A percentile compares a stretch with the other conserved stretches of the same genome.
Evolutionary conservation across 2,797 vertebrate genomes (phyloP).

Genomic region (Agapornis canus): DNA sequence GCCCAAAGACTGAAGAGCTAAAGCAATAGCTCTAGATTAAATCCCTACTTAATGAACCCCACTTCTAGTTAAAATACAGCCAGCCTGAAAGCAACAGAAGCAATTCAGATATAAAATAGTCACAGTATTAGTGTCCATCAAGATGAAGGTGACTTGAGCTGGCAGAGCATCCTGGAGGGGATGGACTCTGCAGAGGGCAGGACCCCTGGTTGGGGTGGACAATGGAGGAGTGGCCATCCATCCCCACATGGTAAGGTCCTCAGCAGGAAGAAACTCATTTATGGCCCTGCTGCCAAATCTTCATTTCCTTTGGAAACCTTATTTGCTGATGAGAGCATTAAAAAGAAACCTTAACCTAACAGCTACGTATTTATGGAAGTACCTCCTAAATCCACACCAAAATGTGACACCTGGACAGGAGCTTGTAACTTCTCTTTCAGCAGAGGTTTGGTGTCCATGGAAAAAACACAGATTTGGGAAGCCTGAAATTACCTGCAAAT

Average conservation of each 20-base stretch:
- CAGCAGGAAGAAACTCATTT: neutral
- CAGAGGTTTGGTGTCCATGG: neutral
- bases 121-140: neutral
- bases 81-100: neutral
- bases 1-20: neutral
- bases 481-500: neutral
- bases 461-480: neutral
- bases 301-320: neutral
- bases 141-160: neutral
- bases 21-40: slow-evolving; percentile 3
- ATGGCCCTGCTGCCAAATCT: neutral
- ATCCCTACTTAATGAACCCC: slow-evolving; percentile 29
- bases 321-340: neutral
- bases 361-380: neutral
- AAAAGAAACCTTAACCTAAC: accelerated
- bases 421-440: neutral
- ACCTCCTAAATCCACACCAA: neutral
- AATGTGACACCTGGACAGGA: neutral
- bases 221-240: neutral
- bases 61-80: neutral
- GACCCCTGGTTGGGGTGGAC: accelerated
- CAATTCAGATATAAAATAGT: neutral
- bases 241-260: accelerated
- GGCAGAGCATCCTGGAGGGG: neutral
- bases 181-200: accelerated